Evolutionary conservation across 1,140 invertebrate species (phyloP).

Genomic region (Lanistes nyassanus): DNA sequence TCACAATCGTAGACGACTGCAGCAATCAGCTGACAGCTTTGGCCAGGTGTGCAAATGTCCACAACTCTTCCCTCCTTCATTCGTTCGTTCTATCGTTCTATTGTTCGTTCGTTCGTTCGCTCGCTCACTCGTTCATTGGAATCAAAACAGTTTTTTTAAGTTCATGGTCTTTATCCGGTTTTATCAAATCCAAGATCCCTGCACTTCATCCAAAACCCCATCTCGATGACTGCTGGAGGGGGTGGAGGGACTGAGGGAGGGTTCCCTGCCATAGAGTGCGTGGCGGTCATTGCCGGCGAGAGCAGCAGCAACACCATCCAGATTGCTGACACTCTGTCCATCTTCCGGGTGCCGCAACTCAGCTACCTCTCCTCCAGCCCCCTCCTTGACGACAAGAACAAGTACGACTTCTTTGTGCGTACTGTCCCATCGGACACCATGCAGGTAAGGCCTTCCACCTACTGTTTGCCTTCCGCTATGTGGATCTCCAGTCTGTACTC

Average conservation of each 20-base stretch:
- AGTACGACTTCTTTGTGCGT: constrained; percentile 40
- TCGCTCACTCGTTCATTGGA: too few species aligned
- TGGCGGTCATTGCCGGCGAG: constrained; percentile 27
- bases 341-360: constrained; percentile 75
- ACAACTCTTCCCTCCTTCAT: constrained; percentile 44
- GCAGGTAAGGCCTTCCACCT: constrained; percentile 52
- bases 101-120: too few species aligned
- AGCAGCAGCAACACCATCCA: constrained; percentile 75
- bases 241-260: too few species aligned
- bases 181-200: not conserved
- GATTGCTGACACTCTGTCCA: constrained; percentile 72
- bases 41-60: constrained; percentile 80
- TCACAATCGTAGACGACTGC: constrained; percentile 81
- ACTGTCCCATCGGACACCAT: constrained; percentile 64
- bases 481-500: too few species aligned
- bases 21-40: constrained; percentile 80
- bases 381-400: constrained; percentile 28
- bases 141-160: too few species aligned
- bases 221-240: not conserved
- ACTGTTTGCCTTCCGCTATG: too few species aligned
- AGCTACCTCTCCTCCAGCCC: constrained; percentile 39
- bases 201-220: not conserved
- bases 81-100: too few species aligned
- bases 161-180: too few species aligned
- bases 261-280: constrained; percentile 59